Conservation (phyloP, 2,113 vertebrate species). For the Eurystomus gularis region DNA sequence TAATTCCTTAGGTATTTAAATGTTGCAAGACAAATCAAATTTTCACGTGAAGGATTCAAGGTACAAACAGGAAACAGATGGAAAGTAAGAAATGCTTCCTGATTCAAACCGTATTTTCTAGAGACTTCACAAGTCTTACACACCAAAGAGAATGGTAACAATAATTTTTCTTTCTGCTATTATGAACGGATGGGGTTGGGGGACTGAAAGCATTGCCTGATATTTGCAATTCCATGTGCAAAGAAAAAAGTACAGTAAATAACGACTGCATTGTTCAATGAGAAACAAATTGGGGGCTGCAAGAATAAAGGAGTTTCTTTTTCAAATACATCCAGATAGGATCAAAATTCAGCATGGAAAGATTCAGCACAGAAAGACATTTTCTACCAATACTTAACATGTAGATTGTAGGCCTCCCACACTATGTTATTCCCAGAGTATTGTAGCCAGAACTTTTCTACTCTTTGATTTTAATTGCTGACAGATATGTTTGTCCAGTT, state of each 20-base stretch:
- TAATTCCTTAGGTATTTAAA: background rate
- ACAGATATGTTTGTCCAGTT: background rate
- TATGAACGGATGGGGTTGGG: background rate
- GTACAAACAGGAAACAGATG: background rate
- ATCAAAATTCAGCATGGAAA: background rate
- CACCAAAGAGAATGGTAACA: background rate
- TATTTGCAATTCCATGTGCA: background rate
- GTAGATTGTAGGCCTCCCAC: background rate
- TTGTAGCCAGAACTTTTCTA: background rate
- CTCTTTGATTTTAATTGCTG: background rate
- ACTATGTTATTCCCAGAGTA: background rate
- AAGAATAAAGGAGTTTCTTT: background rate
- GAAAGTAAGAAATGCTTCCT: background rate
- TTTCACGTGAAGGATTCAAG: background rate
- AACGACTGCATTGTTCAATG: background rate
- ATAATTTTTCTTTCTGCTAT: background rate
- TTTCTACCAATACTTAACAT: background rate
- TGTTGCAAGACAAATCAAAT: background rate
- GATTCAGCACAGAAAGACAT: background rate
- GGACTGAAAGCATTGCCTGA: background rate
- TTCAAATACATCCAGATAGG: background rate
- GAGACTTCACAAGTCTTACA: background rate
- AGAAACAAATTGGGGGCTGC: background rate
- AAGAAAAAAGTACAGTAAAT: background rate
- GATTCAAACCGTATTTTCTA: background rate